phyloP scores from a whole-genome alignment of 2,888 invertebrate species.

The Leucania comma region DNA sequence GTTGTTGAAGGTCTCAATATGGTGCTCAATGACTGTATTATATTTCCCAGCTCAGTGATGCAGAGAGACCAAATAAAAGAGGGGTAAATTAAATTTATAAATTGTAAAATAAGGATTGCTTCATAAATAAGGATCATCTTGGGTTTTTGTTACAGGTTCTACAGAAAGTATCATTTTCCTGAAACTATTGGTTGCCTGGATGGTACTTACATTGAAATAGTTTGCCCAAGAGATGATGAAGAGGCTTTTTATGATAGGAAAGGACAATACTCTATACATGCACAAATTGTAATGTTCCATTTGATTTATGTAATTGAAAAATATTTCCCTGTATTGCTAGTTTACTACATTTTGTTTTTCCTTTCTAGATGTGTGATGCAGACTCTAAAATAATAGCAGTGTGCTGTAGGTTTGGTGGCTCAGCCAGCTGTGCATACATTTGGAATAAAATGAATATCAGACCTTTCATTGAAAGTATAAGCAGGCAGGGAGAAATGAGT shows the following conservation, averaged over 20 bases:
- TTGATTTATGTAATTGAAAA: not conserved
- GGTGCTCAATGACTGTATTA: conserved; percentile 73
- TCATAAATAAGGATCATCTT: not conserved
- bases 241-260: conserved; percentile 80
- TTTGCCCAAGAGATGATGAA: conserved; percentile 80
- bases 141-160: conserved; percentile 69
- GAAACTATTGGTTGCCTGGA: conserved; percentile 79
- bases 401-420: conserved; percentile 79
- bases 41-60: conserved; percentile 71
- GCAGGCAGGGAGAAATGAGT: conserved; percentile 75
- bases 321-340: not conserved
- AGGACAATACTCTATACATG: conserved; percentile 79
- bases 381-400: conserved; percentile 77
- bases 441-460: conserved; percentile 79
- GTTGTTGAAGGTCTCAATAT: conserved; percentile 78
- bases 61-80: conserved; percentile 77
- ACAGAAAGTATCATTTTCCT: conserved; percentile 80
- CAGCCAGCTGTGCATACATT: conserved; percentile 72
- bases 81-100: conserved; percentile 64
- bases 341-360: not conserved
- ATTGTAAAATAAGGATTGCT: not conserved
- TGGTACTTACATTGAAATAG: conserved; percentile 78
- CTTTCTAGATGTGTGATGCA: conserved; percentile 77
- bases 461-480: conserved; percentile 73
- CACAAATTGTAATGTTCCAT: conserved; percentile 72